Conservation (phyloP, 2,888 invertebrate genomes). For the Archaeoteleia sp. region DNA sequence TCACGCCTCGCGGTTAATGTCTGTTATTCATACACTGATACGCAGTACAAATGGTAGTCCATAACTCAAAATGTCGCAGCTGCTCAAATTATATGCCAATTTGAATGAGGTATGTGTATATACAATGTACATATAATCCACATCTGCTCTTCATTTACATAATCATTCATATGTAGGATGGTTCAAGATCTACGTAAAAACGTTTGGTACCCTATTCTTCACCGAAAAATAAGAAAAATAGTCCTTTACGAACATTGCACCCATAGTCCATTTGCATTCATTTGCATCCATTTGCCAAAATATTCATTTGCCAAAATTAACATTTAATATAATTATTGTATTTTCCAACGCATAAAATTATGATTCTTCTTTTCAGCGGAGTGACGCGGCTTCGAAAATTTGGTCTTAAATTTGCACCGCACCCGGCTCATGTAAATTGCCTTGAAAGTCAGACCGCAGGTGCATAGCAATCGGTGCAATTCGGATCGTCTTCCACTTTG, state of each 20-base stretch:
- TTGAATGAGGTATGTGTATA: too few relatives aligned
- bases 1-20: slow-evolving; percentile 41
- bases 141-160: too few relatives aligned
- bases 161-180: too few relatives aligned
- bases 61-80: slow-evolving; percentile 16
- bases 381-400: slow-evolving; percentile 26
- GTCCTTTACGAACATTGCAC: too few relatives aligned
- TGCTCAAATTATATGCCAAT: neutral
- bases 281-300: neutral
- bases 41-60: slow-evolving; percentile 22
- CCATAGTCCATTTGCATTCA: neutral
- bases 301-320: too few relatives aligned
- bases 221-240: too few relatives aligned
- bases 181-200: too few relatives aligned
- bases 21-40: slow-evolving; percentile 39
- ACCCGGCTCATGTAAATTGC: slow-evolving; percentile 34
- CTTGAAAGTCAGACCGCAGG: slow-evolving; percentile 31
- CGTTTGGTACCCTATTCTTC: too few relatives aligned
- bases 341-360: neutral
- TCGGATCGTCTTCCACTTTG: too few relatives aligned
- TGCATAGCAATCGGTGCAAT: slow-evolving; percentile 30
- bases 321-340: neutral
- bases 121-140: too few relatives aligned
- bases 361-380: neutral
- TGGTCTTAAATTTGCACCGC: slow-evolving; percentile 22